phyloP scores from a whole-genome alignment of 2,113 vertebrate species.

The Aldabrachelys gigantea region DNA sequence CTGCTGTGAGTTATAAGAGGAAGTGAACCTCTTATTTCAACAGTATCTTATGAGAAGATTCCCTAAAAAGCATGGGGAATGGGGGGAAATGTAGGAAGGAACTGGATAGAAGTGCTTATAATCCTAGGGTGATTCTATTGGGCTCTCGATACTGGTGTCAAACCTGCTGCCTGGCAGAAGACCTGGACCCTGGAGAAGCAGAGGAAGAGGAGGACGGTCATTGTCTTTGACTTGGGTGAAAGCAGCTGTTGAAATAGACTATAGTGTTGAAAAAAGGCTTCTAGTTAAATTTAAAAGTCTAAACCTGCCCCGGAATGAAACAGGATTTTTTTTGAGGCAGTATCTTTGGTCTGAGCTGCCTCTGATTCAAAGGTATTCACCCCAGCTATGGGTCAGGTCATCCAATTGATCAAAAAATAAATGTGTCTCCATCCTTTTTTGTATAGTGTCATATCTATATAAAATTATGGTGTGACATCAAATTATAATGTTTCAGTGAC shows the following conservation, averaged over 20 bases:
- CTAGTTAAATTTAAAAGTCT: constrained; percentile 44
- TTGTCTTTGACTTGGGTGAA: not conserved
- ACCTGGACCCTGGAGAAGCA: not conserved
- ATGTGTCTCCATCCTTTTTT: not conserved
- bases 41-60: not conserved
- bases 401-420: not conserved
- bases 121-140: not conserved
- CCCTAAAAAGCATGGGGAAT: not conserved
- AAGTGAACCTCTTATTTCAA: not conserved
- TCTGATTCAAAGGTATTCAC: not conserved
- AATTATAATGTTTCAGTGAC: not conserved
- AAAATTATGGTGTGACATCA: not conserved
- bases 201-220: not conserved
- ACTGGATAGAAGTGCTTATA: not conserved
- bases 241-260: not conserved
- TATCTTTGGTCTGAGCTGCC: not conserved
- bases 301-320: not conserved
- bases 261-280: not conserved
- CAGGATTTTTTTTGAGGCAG: not conserved
- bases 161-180: not conserved
- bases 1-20: not conserved
- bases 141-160: not conserved
- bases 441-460: not conserved
- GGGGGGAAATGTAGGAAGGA: not conserved
- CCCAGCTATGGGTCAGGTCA: not conserved